These are phyloP conservation scores for Oreochromis grahami DNA, from an alignment of 2,797 vertebrate species.

Conservation along the genomic window DNA sequence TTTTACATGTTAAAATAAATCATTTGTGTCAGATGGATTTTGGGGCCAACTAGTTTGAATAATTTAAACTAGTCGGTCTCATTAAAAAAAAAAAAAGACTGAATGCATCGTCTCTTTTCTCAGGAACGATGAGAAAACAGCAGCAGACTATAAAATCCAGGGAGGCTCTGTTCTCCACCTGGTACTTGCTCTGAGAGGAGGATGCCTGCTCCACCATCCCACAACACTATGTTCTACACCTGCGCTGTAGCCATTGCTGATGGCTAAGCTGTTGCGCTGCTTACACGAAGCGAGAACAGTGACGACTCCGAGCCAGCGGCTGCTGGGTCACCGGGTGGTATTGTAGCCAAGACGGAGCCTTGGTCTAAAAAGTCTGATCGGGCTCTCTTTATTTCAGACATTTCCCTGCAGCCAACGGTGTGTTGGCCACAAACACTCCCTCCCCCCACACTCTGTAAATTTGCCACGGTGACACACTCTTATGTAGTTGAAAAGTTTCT, in stretches of 20 bases:
- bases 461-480: not conserved
- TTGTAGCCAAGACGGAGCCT: not conserved
- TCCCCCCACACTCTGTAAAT: not conserved
- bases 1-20: not conserved
- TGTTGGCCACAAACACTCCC: not conserved
- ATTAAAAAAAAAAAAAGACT: not conserved
- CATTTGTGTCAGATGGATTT: not conserved
- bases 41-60: too few relatives aligned
- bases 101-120: not conserved
- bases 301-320: not conserved
- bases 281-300: not conserved
- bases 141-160: conserved; percentile 92
- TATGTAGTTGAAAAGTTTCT: not conserved
- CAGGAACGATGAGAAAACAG: conserved; percentile 94
- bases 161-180: conserved; percentile 91
- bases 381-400: not conserved
- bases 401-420: not conserved
- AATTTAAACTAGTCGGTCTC: too few relatives aligned
- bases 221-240: not conserved
- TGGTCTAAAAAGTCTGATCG: not conserved
- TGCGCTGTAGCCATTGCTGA: conserved; percentile 24
- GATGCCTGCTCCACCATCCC: conserved; percentile 27
- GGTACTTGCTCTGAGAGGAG: conserved; percentile 87
- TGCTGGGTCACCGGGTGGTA: not conserved
- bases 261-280: conserved; percentile 8